Conservation (phyloP, 1,140 invertebrate species). For the Ceratina japonica region DNA sequence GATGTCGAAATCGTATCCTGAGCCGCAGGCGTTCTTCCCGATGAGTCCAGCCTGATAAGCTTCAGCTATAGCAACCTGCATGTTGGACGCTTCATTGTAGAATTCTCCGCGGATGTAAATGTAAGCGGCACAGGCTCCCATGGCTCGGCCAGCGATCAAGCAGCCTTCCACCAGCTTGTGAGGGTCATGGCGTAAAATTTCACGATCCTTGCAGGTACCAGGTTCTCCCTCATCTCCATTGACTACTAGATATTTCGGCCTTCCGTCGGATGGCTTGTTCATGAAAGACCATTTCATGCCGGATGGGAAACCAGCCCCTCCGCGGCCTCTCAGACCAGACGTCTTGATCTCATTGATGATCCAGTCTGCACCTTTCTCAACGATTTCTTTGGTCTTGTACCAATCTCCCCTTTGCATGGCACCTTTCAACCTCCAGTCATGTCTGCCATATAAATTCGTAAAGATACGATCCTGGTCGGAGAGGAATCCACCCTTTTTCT, state of each 20-base stretch:
- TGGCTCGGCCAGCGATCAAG: constrained; percentile 95
- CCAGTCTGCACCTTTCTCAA: constrained; percentile 97
- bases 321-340: constrained; percentile 96
- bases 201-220: constrained; percentile 99
- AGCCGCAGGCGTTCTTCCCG: constrained; percentile 98
- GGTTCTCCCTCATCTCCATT: constrained; percentile 99
- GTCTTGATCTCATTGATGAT: constrained; percentile 98
- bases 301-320: constrained; percentile 98
- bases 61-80: constrained; percentile 99
- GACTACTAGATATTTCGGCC: constrained; percentile 98
- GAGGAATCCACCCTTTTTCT: constrained; percentile 84
- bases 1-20: constrained; percentile 99
- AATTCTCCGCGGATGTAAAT: constrained; percentile 99
- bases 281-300: constrained; percentile 99
- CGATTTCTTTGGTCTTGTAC: constrained; percentile 99
- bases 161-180: constrained; percentile 99
- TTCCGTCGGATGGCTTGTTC: constrained; percentile 99
- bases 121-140: constrained; percentile 98
- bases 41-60: constrained; percentile 97
- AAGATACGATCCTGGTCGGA: constrained; percentile 98
- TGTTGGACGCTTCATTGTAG: constrained; percentile 99
- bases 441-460: constrained; percentile 98
- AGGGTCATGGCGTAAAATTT: constrained; percentile 99
- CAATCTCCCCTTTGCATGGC: constrained; percentile 96
- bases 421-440: constrained; percentile 98